A percentile compares a stretch with the other conserved stretches of the same genome.
phyloP scores from a whole-genome alignment of 2,888 invertebrate genomes.

The Argyresthia goedartella region DNA sequence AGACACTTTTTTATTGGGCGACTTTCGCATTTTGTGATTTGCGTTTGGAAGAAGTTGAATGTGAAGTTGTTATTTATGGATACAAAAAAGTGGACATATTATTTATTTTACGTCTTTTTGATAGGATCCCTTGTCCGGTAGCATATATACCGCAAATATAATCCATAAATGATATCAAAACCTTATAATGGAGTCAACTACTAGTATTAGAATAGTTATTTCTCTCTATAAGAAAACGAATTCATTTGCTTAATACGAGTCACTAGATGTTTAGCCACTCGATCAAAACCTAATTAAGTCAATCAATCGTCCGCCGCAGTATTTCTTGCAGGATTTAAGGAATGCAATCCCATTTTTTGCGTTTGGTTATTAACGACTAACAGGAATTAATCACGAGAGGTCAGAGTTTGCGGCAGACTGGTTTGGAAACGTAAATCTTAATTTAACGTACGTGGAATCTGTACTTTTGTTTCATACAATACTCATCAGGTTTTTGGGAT shows the following conservation, averaged over 20 bases:
- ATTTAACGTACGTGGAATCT: no score
- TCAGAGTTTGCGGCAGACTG: constrained; percentile 14
- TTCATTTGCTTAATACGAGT: no score
- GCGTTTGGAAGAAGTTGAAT: constrained; percentile 40
- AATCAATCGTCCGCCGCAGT: no score
- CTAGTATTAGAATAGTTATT: no score
- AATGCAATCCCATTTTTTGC: constrained; percentile 25
- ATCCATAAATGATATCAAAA: no score
- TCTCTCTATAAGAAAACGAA: no score
- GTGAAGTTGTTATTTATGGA: constrained; percentile 24
- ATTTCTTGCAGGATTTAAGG: constrained; percentile 10
- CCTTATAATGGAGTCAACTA: no score
- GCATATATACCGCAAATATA: no score
- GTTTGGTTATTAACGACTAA: constrained; percentile 32
- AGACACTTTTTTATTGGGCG: constrained; percentile 39
- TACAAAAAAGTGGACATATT: constrained; percentile 15
- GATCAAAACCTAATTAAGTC: no score
- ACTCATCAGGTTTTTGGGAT: no score
- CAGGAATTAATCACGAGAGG: constrained; percentile 26
- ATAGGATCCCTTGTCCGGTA: neutral
- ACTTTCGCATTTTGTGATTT: constrained; percentile 42
- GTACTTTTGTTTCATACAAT: no score
- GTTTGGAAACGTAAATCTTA: neutral
- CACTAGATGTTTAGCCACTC: no score
- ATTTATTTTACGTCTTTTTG: constrained; percentile 11